Percentiles rank a stretch among this genome's conserved stretches.
phyloP scores from a whole-genome alignment of 2,113 vertebrate species.

The Pan troglodytes region DNA sequence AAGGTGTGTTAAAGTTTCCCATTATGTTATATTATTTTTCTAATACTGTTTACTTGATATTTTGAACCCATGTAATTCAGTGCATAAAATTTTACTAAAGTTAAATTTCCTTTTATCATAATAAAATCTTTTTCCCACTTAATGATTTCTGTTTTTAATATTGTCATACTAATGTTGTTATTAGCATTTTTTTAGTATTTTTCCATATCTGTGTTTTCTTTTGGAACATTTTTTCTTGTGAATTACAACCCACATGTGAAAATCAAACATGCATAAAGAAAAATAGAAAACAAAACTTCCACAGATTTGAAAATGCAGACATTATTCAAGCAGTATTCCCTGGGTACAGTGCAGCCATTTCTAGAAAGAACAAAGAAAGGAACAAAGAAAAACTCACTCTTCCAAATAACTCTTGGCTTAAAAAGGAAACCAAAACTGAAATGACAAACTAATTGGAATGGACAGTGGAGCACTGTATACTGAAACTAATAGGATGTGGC shows the following conservation, averaged over 20 bases:
- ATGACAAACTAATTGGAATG: background rate
- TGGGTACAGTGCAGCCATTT: background rate
- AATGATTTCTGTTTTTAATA: conserved; percentile 43
- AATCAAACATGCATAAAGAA: background rate
- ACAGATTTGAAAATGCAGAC: conserved; percentile 8
- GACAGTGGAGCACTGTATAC: background rate
- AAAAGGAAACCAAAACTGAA: conserved; percentile 21
- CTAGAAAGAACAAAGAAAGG: background rate
- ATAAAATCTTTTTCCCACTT: conserved; percentile 30
- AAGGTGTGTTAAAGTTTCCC: conserved; percentile 65
- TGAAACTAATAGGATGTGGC: background rate
- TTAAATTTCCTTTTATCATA: conserved; percentile 51
- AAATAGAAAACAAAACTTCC: background rate
- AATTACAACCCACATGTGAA: background rate
- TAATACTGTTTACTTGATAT: conserved; percentile 46
- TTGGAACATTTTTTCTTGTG: conserved; percentile 41
- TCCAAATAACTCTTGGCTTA: background rate
- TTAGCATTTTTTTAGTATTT: conserved; percentile 23
- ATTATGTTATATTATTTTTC: conserved; percentile 47
- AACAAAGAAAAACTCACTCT: background rate
- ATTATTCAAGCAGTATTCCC: background rate
- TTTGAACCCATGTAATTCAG: conserved; percentile 22
- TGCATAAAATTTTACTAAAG: conserved; percentile 45
- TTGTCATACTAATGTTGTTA: conserved; percentile 35
- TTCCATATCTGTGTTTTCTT: conserved; percentile 18